phyloP scores from a whole-genome alignment of 2,113 vertebrate species.

The Eretmochelys imbricata region DNA sequence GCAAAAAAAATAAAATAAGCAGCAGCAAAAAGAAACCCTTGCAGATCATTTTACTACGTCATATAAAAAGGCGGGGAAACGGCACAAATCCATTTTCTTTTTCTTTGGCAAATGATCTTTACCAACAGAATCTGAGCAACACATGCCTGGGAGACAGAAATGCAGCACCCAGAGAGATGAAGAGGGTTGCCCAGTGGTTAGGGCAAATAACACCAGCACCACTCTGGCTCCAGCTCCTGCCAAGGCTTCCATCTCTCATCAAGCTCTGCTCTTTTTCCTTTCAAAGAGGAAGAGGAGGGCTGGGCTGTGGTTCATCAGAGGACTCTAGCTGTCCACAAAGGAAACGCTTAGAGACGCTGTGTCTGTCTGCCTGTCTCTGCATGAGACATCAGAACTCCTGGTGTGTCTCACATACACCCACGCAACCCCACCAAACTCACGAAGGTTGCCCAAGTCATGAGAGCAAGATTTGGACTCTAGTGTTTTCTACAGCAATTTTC shows the following conservation, averaged over 20 bases:
- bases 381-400: neutral
- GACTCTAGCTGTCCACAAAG: neutral
- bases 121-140: neutral
- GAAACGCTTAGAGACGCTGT: conserved; percentile 1
- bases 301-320: neutral
- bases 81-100: neutral
- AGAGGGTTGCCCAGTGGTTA: neutral
- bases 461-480: neutral
- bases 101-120: neutral
- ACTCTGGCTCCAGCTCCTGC: neutral
- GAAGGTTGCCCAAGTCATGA: neutral
- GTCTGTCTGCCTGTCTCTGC: conserved; percentile 2
- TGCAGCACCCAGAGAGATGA: neutral
- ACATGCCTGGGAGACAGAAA: neutral
- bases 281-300: neutral
- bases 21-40: neutral
- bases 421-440: neutral
- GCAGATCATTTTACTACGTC: neutral
- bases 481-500: neutral
- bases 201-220: neutral
- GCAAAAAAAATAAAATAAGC: neutral
- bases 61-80: neutral
- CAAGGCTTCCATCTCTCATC: neutral
- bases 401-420: neutral
- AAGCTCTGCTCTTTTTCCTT: neutral